phyloP scores from a whole-genome alignment of 2,888 invertebrate genomes.

The Coenonympha glycerion region DNA sequence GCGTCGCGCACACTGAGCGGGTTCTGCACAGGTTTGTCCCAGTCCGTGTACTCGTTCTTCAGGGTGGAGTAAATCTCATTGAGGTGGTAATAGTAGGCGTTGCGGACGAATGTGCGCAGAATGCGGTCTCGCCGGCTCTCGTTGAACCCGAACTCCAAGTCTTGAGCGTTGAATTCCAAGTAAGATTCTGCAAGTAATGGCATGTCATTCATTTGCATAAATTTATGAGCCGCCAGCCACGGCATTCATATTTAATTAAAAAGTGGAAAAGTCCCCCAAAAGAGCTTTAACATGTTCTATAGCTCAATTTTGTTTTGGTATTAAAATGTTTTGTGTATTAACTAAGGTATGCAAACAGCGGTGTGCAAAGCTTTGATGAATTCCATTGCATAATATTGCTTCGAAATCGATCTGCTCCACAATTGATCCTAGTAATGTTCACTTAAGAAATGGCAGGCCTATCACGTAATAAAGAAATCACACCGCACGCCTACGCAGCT shows the following conservation, averaged over 20 bases:
- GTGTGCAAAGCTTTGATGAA: background rate
- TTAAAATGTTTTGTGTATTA: background rate
- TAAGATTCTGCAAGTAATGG: slow-evolving; percentile 81
- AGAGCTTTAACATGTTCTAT: slow-evolving; percentile 9
- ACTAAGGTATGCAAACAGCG: background rate
- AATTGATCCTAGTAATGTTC: background rate
- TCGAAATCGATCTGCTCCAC: too few species aligned
- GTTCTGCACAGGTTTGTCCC: slow-evolving; percentile 92
- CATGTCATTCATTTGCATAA: slow-evolving; percentile 56
- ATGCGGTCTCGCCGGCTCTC: slow-evolving; percentile 90
- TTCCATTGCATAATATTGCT: background rate
- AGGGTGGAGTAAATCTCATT: slow-evolving; percentile 96
- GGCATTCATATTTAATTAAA: slow-evolving; percentile 37
- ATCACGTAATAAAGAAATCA: background rate
- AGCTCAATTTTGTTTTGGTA: background rate
- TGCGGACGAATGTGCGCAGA: slow-evolving; percentile 92
- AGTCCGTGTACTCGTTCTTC: slow-evolving; percentile 96
- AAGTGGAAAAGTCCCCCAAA: slow-evolving; percentile 24
- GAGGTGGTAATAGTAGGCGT: slow-evolving; percentile 95
- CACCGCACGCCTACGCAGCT: background rate
- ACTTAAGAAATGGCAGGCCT: background rate
- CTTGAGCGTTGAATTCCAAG: slow-evolving; percentile 86
- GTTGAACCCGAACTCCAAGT: slow-evolving; percentile 93
- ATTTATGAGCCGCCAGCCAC: slow-evolving; percentile 37
- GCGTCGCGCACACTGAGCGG: slow-evolving; percentile 90